Conservation (phyloP, 1,140 invertebrate species). For the Heterodera carotae region DNA sequence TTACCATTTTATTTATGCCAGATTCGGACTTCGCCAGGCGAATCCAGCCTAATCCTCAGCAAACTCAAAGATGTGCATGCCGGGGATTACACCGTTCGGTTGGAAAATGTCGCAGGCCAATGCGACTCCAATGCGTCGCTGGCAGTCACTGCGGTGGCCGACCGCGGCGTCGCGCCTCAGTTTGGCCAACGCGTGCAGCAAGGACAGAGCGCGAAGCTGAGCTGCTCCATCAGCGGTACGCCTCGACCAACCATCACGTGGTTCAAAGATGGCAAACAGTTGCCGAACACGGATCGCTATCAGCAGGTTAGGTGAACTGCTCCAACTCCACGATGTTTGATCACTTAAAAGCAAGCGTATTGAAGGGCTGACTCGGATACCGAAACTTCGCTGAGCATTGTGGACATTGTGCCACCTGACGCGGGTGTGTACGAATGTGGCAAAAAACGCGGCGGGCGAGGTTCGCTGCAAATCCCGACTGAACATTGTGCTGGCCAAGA, state of each 20-base stretch:
- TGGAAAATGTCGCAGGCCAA: conserved; percentile 60
- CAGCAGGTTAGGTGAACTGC: conserved; percentile 69
- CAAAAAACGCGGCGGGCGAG: conserved; percentile 81
- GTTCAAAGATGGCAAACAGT: conserved; percentile 85
- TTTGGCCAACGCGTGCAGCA: conserved; percentile 56
- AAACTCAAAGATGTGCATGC: conserved; percentile 56
- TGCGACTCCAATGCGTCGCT: conserved; percentile 54
- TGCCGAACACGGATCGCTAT: conserved; percentile 81
- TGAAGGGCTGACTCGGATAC: conserved; percentile 78
- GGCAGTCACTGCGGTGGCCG: conserved; percentile 30
- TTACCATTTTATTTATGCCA: conserved; percentile 28
- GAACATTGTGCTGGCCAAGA: conserved; percentile 60
- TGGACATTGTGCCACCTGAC: conserved; percentile 82
- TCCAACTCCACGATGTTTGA: neutral
- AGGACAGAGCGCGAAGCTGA: conserved; percentile 49
- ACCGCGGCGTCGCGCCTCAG: conserved; percentile 56
- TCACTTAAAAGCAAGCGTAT: conserved; percentile 53
- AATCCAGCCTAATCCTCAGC: conserved; percentile 53
- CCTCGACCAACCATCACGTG: conserved; percentile 79
- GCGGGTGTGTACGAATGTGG: conserved; percentile 79
- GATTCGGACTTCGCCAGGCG: conserved; percentile 59
- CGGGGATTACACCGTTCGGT: conserved; percentile 57
- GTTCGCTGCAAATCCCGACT: conserved; percentile 70
- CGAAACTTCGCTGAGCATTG: conserved; percentile 78
- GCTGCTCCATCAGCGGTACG: conserved; percentile 74